Evolutionary conservation across 2,113 vertebrate genomes (phyloP).

Genomic region (Rhadina sibilatrix): DNA sequence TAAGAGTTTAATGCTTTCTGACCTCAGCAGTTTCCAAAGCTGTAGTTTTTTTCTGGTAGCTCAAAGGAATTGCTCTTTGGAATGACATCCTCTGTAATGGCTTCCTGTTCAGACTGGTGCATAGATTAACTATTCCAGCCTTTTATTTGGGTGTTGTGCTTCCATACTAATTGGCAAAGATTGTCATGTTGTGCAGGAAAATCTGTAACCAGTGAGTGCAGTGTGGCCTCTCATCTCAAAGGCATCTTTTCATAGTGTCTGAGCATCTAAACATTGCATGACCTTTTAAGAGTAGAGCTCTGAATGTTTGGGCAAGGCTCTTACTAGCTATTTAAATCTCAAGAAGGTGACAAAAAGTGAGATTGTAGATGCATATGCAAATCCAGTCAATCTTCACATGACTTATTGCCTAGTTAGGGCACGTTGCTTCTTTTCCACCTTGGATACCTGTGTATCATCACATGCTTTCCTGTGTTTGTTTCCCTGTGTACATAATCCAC

Average conservation of each 20-base stretch:
- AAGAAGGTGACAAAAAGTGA: not conserved
- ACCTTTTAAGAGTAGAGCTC: not conserved
- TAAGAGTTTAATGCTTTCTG: conserved; percentile 22
- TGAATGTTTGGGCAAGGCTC: not conserved
- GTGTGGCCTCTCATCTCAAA: not conserved
- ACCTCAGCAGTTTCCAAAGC: not conserved
- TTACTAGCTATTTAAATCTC: not conserved
- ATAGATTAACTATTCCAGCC: not conserved
- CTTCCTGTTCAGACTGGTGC: not conserved
- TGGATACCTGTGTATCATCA: not conserved
- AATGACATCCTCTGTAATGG: not conserved
- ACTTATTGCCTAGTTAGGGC: not conserved
- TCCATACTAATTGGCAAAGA: not conserved
- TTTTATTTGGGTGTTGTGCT: not conserved
- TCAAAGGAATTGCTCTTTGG: not conserved
- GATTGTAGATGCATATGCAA: not conserved
- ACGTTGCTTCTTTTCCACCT: not conserved
- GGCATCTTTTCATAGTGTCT: not conserved
- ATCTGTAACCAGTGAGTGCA: not conserved
- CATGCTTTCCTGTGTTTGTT: not conserved
- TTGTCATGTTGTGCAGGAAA: not conserved
- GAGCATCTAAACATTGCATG: not conserved
- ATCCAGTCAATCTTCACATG: accelerated
- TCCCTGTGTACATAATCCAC: not conserved
- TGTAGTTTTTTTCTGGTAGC: not conserved